Conservation (phyloP, 30 jellyfish, hydroid and myxozoan genomes). For the Hydra vulgaris region DNA sequence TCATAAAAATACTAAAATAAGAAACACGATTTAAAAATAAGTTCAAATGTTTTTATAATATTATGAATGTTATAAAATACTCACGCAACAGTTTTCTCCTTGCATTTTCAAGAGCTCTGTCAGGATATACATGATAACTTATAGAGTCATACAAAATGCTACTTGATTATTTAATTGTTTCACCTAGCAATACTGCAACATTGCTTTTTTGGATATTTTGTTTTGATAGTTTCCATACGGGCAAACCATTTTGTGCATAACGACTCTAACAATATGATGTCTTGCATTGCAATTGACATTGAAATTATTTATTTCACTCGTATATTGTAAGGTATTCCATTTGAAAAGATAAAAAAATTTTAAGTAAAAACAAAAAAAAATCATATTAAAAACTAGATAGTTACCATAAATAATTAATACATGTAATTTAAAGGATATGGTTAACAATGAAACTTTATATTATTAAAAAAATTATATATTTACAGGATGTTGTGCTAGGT, state of each 20-base stretch:
- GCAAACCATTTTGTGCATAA: background rate
- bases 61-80: background rate
- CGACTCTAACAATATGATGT: background rate
- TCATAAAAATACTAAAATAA: background rate
- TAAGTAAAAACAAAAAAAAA: background rate
- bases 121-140: background rate
- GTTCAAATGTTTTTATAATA: background rate
- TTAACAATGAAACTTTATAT: background rate
- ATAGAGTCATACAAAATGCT: background rate
- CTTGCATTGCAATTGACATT: background rate
- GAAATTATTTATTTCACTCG: background rate
- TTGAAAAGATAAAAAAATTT: too few species aligned
- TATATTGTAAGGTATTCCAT: background rate
- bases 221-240: background rate
- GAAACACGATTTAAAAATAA: background rate
- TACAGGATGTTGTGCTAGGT: background rate
- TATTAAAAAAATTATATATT: too few species aligned
- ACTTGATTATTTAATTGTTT: background rate
- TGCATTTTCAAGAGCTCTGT: background rate
- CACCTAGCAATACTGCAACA: background rate
- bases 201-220: background rate
- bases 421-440: background rate
- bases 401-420: background rate
- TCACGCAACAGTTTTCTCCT: background rate
- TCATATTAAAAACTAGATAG: background rate